Conservation (phyloP, 1,140 invertebrate genomes). For the Magallana gigas region DNA sequence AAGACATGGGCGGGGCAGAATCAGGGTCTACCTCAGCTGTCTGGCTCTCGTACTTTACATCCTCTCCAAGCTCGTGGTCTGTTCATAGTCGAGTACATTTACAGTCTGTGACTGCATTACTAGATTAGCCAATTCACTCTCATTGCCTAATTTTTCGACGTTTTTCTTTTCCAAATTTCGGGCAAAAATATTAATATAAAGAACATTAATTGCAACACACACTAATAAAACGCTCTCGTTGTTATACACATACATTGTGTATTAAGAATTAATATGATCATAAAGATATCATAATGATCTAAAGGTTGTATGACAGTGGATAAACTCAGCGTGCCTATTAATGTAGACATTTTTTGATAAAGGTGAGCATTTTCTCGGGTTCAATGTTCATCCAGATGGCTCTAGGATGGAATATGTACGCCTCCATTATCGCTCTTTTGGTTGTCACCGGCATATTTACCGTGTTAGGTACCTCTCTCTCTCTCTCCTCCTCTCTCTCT, state of each 20-base stretch:
- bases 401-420: conserved; percentile 79
- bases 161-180: too few relatives aligned
- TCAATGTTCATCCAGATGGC: conserved; percentile 81
- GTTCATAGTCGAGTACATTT: background rate
- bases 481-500: background rate
- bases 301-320: too few relatives aligned
- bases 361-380: conserved; percentile 82
- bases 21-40: conserved; percentile 82
- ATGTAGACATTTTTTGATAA: conserved; percentile 31
- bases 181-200: too few relatives aligned
- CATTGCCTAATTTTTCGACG: too few relatives aligned
- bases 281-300: too few relatives aligned
- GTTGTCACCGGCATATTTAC: conserved; percentile 80
- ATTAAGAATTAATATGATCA: too few relatives aligned
- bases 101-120: background rate
- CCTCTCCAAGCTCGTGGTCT: conserved; percentile 84
- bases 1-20: conserved; percentile 82
- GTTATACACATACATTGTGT: too few relatives aligned
- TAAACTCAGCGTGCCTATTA: background rate
- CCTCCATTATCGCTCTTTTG: conserved; percentile 80
- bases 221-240: too few relatives aligned
- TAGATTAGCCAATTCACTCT: too few relatives aligned
- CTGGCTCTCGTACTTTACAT: conserved; percentile 82
- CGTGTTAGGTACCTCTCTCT: conserved; percentile 60
- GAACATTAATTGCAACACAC: too few relatives aligned